Base-by-base conservation (phyloP, 1,140 invertebrate genomes). In the Drosophila murphyi region DNA sequence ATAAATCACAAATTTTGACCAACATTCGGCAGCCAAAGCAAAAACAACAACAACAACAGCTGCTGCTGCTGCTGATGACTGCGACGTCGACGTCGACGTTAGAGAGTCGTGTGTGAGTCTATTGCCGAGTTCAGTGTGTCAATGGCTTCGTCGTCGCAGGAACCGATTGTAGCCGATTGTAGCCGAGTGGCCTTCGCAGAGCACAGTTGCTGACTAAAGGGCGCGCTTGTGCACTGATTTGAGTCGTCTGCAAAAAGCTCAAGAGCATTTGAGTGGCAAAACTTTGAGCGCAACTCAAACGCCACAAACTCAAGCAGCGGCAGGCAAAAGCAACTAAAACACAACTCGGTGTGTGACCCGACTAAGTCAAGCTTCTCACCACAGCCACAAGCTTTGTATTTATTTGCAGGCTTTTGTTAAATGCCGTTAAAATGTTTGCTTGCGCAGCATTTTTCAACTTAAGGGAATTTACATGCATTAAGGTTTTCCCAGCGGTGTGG, bases 391-490 rank as follows among this genome's bases (percentile, higher is more conserved):
- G 61, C 59, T 68, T 77, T 60, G 31, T 28, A 3, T n/a, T n/a
- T 43, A 4, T n/a, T 3, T 5, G 12, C 64, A 61, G 65, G 60
- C 76, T 48, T 20, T 72, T 28, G 56, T 34, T 63, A 70, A 65
- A 62, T 45, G 65, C 12, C 51, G 69, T 55, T 73, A 61, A 74
- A 82, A 75, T 86, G 78, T 86, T 86, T 87, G 72, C 52, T 76
- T 86, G 51, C 56, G 59, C 69, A 76, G 72, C 76, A 78, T 76
- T 87, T 87, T 87, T 62, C 71, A 88, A 82, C 83, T 87, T 82
- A 48, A 45, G 67, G 63, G 73, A 83, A 82, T 88, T 83, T 83
- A 82, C 83, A 88, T 89, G 83, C 77, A 87, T 88, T 88, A 87
- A 45, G 6, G 8, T 12, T 55, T 35, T 12, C 29, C 35, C 50